A percentile compares a stretch with the other conserved stretches of the same genome.
phyloP scores from a whole-genome alignment of 2,888 invertebrate genomes.

The Aphodius sticticus region DNA sequence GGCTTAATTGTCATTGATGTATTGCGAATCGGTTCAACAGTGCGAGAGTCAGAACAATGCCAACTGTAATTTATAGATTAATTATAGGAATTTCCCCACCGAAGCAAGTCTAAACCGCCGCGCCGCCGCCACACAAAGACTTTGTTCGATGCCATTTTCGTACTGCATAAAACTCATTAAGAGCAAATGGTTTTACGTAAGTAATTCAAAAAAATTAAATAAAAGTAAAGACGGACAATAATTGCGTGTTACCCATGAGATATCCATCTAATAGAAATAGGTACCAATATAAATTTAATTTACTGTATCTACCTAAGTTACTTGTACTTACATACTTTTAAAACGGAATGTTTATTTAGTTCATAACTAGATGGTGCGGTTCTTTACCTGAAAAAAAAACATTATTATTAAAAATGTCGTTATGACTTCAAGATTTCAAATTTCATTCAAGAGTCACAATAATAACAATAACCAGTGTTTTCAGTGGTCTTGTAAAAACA shows the following conservation, averaged over 20 bases:
- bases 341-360: not conserved
- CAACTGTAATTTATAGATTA: conserved; percentile 46
- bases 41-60: conserved; percentile 47
- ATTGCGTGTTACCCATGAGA: too few relatives aligned
- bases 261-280: too few relatives aligned
- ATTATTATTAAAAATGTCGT: not conserved
- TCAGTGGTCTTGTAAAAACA: too few relatives aligned
- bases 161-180: not conserved
- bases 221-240: too few relatives aligned
- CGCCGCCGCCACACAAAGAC: not conserved
- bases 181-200: not conserved
- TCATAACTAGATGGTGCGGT: too few relatives aligned
- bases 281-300: too few relatives aligned
- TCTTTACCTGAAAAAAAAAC: not conserved
- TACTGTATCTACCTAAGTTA: too few relatives aligned
- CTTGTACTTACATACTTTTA: not conserved
- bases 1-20: conserved; percentile 46
- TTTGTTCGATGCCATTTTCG: not conserved
- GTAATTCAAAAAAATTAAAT: too few relatives aligned
- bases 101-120: not conserved
- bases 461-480: too few relatives aligned
- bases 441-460: too few relatives aligned
- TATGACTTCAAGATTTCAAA: too few relatives aligned
- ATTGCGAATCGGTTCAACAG: conserved; percentile 40
- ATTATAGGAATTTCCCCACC: conserved; percentile 41